These are phyloP conservation scores for Thalassarche chlororhynchos DNA, from an alignment of 2,113 vertebrate species.

Conservation along the genomic window DNA sequence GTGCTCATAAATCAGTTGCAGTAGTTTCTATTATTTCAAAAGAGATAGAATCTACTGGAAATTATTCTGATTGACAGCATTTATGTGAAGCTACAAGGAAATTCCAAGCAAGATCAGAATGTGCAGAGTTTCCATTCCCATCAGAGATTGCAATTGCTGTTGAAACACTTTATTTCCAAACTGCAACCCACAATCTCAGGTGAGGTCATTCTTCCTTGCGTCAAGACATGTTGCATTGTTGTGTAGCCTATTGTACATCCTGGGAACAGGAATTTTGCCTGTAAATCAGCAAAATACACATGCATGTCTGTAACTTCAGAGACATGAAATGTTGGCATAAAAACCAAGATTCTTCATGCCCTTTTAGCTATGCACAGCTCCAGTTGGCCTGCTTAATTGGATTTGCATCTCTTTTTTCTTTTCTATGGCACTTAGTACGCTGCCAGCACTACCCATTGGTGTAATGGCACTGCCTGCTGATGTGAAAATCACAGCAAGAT, in stretches of 20 bases:
- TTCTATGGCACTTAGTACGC: background rate
- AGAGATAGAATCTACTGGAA: background rate
- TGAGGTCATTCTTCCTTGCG: constrained; percentile 18
- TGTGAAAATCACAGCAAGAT: background rate
- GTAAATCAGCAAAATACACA: background rate
- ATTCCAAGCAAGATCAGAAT: background rate
- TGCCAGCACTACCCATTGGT: background rate
- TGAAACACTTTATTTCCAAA: constrained; percentile 35
- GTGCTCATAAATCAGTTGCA: background rate
- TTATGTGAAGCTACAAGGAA: background rate
- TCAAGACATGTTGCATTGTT: background rate
- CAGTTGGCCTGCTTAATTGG: background rate
- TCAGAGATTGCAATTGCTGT: background rate
- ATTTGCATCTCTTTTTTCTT: background rate
- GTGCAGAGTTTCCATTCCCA: background rate
- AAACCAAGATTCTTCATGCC: background rate
- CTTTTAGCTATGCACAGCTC: background rate
- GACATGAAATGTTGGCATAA: background rate
- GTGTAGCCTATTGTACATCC: background rate
- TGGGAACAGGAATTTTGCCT: background rate
- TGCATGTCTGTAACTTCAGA: background rate
- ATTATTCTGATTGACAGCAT: background rate
- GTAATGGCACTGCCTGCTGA: background rate
- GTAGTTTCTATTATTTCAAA: background rate
- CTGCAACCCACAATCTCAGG: background rate